Evolutionary conservation across 2,113 vertebrate genomes (phyloP), one percentile per base, ranked within the genome.

Genomic region (Dinomys branickii): DNA sequence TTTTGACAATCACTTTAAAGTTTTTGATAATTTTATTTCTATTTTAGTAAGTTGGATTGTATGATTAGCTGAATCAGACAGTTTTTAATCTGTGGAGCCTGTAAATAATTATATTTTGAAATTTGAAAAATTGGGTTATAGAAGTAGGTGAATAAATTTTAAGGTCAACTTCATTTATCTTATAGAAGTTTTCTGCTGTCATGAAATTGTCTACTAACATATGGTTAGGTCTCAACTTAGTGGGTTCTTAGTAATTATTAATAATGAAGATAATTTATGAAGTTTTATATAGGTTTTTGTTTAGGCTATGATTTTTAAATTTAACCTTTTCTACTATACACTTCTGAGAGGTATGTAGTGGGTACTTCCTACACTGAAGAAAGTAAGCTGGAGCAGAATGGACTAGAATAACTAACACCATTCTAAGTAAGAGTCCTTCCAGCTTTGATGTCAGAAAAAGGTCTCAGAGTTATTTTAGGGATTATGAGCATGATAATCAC

Each of bases 61-160:
- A 22, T 95, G 24, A 33, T 77, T 96, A 80, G 78, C 77, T 89
- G 52, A 81, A 56, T 89, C 28, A 92, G 22, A 65, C 0, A 47
- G 5, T 58, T 94, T 94, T 91, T 91, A 91, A 88, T 88, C 85
- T 59, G 44, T 94, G 30, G 69, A 67, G 9, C 4, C 63, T 81
- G 5, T 47, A 85, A 94, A 67, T 91, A 17, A 50, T 50, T 80
- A 1, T 84, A 35, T 71, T 33, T 95, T 92, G 77, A 92, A 96
- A 84, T 90, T 16, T 95, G 35, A 94, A 85, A 92, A 52, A 75
- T 67, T 93, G 61, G n/a, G 77, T 78, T 95, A 83, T 69, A 93
- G 44, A 95, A 82, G 19, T 91, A 52, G n/a, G 54, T 88, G 58
- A 92, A 85, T 96, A 81, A 52, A 47, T 90, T 80, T 83, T 94